Base-by-base conservation (phyloP, 2,797 vertebrate genomes). In the Helarctos malayanus region DNA sequence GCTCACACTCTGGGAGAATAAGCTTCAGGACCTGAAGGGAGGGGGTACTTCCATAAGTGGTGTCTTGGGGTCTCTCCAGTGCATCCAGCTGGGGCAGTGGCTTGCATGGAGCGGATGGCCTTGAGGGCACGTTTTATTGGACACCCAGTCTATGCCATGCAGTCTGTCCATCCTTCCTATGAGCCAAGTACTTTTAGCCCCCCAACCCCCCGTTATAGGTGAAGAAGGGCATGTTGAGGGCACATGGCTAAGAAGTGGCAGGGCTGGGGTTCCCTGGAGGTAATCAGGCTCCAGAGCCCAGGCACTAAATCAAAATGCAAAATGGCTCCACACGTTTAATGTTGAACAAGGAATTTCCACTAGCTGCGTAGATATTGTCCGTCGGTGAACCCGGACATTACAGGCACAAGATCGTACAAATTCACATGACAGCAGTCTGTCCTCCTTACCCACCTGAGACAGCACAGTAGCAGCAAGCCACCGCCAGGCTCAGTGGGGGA, bases 251-350 rank as follows among this genome's bases (percentile, higher is more conserved):
- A 21, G 65, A 82, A 56, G 8, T 2, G 32, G 45, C n/a, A 41
- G 35, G 52, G 3, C n/a, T 2, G 1, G 11, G 14, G 2, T 7
- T 25, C 32, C 13, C 0, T 3, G 16, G 12, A 76, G 35, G 25
- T n/a, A 9, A 1, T 56, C 54, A 38, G 69, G 79, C 32, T 89
- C 38, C 38, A 14, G 69, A 56, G 13, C 14, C 38, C 52, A 16
- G 10, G 59, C 10, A 13, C 49, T 27, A 21, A 27, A 9, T 71
- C 92, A 52, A 18, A 87, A 57, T 41, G 19, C 32, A 92, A 63
- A 54, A 25, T 1, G 7, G 13, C 13, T 76, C 14, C 13, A 45
- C 19, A 19, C 7, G 1, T 59, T 32, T 3, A 15, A 35, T 12
- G 15, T 47, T 35, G 41, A 61, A 32, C 8, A 6, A 45, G 18